Base-by-base conservation (phyloP, 2,113 vertebrate genomes). In the Noturus placidus region DNA sequence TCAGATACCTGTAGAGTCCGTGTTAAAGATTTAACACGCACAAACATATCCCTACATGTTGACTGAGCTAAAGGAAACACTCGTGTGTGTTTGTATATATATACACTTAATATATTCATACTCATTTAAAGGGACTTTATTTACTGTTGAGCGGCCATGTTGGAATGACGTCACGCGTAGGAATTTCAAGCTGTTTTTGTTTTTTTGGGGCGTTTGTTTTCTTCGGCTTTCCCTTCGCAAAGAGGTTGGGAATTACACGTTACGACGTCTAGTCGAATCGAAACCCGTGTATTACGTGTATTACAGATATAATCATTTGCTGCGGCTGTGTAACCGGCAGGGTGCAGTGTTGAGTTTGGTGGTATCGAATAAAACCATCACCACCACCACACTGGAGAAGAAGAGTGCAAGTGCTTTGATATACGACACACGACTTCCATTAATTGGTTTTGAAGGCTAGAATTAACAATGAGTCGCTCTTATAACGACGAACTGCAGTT, bases 401-500 rank as follows among this genome's bases (percentile, higher is more conserved):
- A 87, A 85, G 86, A 79, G n/a, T 1, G 13, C 13, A 19, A 14
- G 9, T 11, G 17, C 14, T 69, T 5, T 69, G 22, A 17, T 22
- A 46, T 27, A 56, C 30, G 42, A 33, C 22, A 52, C 15, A 22
- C 14, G 52, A 59, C 0, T 42, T 22, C 22, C 9, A 17, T 20
- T 57, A 2, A 13, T 63, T 82, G 20, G 14, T 9, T 30, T 42
- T 25, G 67, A 30, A 35, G 38, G 0, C 4, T 63, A 25, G 17
- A 38, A 25, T 3, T 19, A 87, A 90, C 87, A 88, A 99, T 99
- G 98, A 98, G 97, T 91, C 96, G 98, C 33, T 96, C 50, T 81
- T 99, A 99, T 79, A 99, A 99, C n/a, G 98, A 99, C 88, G 98
- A 99, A 94, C 92, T 99, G 78, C 98, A 97, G 92, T 99, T 92